Evolutionary conservation across 2,888 invertebrate genomes (phyloP), one percentile per base, ranked within the genome.

Genomic region (Siphonodentalium dalli): DNA sequence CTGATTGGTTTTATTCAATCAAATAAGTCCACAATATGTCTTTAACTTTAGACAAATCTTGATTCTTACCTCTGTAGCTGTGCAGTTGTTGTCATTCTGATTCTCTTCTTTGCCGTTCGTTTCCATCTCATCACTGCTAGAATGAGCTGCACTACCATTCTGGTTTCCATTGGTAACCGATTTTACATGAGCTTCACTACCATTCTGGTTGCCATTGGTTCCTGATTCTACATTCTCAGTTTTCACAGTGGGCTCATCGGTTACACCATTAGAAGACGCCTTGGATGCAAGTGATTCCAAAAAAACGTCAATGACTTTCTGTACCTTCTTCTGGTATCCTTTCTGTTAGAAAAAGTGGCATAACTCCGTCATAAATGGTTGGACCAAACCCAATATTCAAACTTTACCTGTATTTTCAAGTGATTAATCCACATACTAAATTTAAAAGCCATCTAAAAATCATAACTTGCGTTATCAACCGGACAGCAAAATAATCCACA

Each of bases 301-400:
- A 34, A 65, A 61, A 7, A 43, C 50, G 4, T 64, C 61, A 53
- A 71, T 60, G n/a, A 71, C 38, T 23, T 59, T 56, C 38, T 68
- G 63, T 11, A 74, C 52, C 26, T 66, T 65, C 46, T 66, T 70
- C 44, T 61, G 71, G 44, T 72, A 74, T 5, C 72, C 70, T 63
- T 71, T 69, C 69, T 71, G 63, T 31, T 63, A 54, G 31, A 40
- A 11, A 29, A 23, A 28, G 31, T 13, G 9, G 20, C 13, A 21
- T 33, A 11, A 33, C 13, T 23, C 20, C 11, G 13, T 28, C 20
- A 11, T 23, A 9, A 24, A 13, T 24, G 9, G 23, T 8, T 41
- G 41, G 9, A 18, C 11, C 9, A 13, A n/a, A 9, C 38, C 18
- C 9, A 23, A 23, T 11, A 18, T 13, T 23, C 9, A 11, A 41